Percentiles rank a stretch among this genome's conserved stretches.
Conservation (phyloP, 1,140 invertebrate species). For the Achroia grisella region DNA sequence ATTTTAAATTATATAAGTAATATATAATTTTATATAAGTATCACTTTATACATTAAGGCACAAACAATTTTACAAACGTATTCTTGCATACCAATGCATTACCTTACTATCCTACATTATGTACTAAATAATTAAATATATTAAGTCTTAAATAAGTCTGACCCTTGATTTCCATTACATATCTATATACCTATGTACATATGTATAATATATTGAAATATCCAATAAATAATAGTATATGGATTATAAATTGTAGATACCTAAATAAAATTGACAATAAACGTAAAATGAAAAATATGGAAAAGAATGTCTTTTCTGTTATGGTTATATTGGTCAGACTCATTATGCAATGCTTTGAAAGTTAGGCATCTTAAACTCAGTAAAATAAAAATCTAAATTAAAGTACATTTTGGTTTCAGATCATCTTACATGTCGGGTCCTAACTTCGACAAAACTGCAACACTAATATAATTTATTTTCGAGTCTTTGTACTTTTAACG, state of each 20-base stretch:
- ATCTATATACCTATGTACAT: not conserved
- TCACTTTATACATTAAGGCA: conserved; percentile 57
- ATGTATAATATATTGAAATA: no score
- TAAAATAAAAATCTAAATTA: conserved; percentile 11
- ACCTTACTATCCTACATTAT: conserved; percentile 7
- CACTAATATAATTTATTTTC: conserved; percentile 25
- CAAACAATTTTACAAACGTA: conserved; percentile 36
- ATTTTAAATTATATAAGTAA: conserved; percentile 10
- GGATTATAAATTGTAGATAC: no score
- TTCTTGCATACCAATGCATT: conserved; percentile 26
- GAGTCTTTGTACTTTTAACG: conserved; percentile 60
- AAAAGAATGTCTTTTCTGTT: no score
- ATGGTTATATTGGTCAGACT: no score
- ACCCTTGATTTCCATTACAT: conserved; percentile 36
- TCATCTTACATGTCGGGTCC: conserved; percentile 13
- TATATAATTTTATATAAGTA: conserved; percentile 17
- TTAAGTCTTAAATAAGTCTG: conserved; percentile 38
- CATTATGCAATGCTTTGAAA: conserved; percentile 36
- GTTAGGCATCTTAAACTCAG: conserved; percentile 5
- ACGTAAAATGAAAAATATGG: no score
- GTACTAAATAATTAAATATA: conserved; percentile 16
- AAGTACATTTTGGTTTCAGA: conserved; percentile 42
- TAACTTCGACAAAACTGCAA: conserved; percentile 27
- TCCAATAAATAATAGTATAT: not conserved
- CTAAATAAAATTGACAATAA: no score